Evolutionary conservation across 2,113 vertebrate genomes (phyloP).

Genomic region (Hirundichthys speculiger): DNA sequence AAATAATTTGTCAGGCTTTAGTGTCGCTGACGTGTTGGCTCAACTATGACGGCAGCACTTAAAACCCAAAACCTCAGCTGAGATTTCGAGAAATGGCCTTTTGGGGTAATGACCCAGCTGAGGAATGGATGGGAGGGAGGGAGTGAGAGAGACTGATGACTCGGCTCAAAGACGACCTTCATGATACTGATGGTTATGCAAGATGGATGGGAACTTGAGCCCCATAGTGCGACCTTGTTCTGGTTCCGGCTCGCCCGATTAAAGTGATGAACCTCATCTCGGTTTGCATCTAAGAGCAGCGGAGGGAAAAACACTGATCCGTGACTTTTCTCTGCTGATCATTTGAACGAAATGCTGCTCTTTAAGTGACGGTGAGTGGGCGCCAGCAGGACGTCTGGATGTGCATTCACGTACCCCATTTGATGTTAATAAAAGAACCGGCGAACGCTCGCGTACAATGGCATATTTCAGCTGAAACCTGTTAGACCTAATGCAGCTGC

Average conservation of each 20-base stretch:
- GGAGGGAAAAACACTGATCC: neutral
- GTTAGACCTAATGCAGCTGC: too few relatives aligned
- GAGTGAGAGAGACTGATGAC: conserved; percentile 25
- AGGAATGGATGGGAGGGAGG: conserved; percentile 33
- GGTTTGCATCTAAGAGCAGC: neutral
- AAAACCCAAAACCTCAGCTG: conserved; percentile 54
- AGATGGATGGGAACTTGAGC: conserved; percentile 19
- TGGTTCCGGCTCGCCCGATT: conserved; percentile 6
- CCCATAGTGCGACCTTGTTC: conserved; percentile 24
- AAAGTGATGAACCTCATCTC: conserved; percentile 11
- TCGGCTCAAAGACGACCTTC: conserved; percentile 43
- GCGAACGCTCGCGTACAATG: too few relatives aligned
- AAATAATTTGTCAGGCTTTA: conserved; percentile 17
- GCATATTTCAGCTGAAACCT: too few relatives aligned
- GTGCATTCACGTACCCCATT: too few relatives aligned
- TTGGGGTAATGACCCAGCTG: conserved; percentile 56
- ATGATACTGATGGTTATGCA: conserved; percentile 21
- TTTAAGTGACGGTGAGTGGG: too few relatives aligned
- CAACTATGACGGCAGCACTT: conserved; percentile 42
- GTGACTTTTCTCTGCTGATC: too few relatives aligned
- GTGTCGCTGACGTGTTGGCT: conserved; percentile 11
- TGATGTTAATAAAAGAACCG: too few relatives aligned
- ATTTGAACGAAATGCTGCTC: too few relatives aligned
- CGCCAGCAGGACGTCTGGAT: too few relatives aligned
- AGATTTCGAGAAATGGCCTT: conserved; percentile 58